These are phyloP conservation scores for Notodonta ziczac DNA, from an alignment of 2,888 invertebrate species.

Conservation along the genomic window DNA sequence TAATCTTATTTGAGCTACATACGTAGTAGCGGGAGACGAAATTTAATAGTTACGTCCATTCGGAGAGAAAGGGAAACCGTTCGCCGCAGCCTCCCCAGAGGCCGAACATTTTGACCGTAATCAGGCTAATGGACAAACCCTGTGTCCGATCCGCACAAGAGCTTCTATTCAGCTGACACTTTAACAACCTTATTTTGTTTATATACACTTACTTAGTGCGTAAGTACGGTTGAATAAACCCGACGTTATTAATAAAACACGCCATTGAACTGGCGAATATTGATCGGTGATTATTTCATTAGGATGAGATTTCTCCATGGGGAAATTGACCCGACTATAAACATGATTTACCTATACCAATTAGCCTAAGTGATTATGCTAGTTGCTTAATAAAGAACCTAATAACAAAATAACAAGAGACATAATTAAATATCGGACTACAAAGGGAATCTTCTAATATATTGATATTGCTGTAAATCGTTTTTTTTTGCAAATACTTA, in stretches of 20 bases:
- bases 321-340: background rate
- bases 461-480: too few relatives aligned
- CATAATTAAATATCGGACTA: too few relatives aligned
- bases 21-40: conserved; percentile 27
- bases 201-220: conserved; percentile 60
- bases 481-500: too few relatives aligned
- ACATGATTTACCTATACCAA: background rate
- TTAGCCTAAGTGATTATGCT: too few relatives aligned
- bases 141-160: conserved; percentile 69
- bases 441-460: too few relatives aligned
- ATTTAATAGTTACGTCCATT: conserved; percentile 46
- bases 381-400: too few relatives aligned
- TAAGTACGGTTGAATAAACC: conserved; percentile 49
- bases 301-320: background rate
- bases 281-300: conserved; percentile 6
- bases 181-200: conserved; percentile 69
- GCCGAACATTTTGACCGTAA: conserved; percentile 77
- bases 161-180: conserved; percentile 66
- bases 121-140: conserved; percentile 79
- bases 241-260: conserved; percentile 33
- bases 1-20: conserved; percentile 23
- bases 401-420: too few relatives aligned
- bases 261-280: conserved; percentile 8
- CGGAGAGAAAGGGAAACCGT: conserved; percentile 54
- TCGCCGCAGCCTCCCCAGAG: conserved; percentile 62